A percentile compares a stretch with the other conserved stretches of the same genome.
Evolutionary conservation across 2,797 vertebrate genomes (phyloP).

Genomic region (Pristis pectinata): DNA sequence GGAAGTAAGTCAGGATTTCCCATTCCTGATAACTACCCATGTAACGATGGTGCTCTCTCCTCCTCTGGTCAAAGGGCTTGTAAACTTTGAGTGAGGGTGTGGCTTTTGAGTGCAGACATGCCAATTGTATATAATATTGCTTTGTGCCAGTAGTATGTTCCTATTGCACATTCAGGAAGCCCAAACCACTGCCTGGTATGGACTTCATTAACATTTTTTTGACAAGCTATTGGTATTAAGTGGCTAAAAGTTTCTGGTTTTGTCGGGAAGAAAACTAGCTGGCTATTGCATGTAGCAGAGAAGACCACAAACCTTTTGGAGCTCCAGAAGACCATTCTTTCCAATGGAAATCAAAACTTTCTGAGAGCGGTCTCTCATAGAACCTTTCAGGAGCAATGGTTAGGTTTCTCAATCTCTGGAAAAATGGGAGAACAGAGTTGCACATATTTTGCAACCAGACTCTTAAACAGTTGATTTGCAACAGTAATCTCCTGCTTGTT

Average conservation of each 20-base stretch:
- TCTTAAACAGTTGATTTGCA: neutral
- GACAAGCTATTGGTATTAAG: neutral
- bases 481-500: neutral
- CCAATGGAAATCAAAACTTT: neutral
- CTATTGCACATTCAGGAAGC: neutral
- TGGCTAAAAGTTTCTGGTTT: neutral
- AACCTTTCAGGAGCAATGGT: neutral
- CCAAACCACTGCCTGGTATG: neutral
- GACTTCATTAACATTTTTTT: neutral
- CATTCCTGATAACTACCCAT: neutral
- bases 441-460: neutral
- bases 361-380: neutral
- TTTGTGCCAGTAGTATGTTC: neutral
- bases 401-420: neutral
- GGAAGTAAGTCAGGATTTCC: neutral
- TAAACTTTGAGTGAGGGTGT: neutral
- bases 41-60: neutral
- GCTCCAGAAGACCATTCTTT: neutral
- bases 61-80: neutral
- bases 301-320: neutral
- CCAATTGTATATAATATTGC: neutral
- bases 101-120: neutral
- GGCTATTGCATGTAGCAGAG: too few species aligned
- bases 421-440: neutral
- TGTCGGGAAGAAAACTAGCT: neutral